Evolutionary conservation across 2,113 vertebrate species (phyloP), one percentile per base, ranked within the genome.

Genomic region (Conger conger): DNA sequence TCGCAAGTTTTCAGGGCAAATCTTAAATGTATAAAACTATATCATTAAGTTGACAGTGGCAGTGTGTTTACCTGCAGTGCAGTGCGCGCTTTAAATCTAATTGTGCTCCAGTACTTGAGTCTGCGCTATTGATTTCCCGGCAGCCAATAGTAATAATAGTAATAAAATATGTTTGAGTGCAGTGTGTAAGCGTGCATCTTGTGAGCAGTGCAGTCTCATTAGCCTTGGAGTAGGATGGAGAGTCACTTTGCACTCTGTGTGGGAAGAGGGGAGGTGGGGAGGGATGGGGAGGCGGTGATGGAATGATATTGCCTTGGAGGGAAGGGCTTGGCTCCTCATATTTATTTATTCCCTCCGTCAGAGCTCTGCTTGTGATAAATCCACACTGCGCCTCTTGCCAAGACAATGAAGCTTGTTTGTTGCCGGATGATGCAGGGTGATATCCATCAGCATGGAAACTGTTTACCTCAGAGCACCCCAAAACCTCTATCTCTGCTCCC

Each of bases 341-440:
- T 93, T 94, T 93, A 92, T 93, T 90, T 93, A 92, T 92, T 88
- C 91, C 86, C 79, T 87, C 86, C 90, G 92, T 93, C 90, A 91
- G 81, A 87, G 87, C 88, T 86, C 89, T 90, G 85, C 82, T 82
- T 82, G 57, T 91, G 91, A 94, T 93, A 87, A 91, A 93, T 92
- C 86, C 85, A 80, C 86, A 83, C 82, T 63, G 68, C 89, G 87
- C 88, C 89, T 90, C 86, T 86, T 80, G 88, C 9, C 9, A 33
- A 9, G 92, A 88, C 45, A 87, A 94, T 91, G 91, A 92, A 86
- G 89, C 89, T 92, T 93, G 90, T 94, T 93, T 93, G 92, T 88
- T 92, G 91, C 89, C 86, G 90, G 90, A 82, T 91, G 90, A 84
- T 85, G 86, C 87, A 88, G 87, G 83, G 68, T 92, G 91, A 94